Conservation (phyloP, 2,888 invertebrate species). For the Lumbricus terrestris region DNA sequence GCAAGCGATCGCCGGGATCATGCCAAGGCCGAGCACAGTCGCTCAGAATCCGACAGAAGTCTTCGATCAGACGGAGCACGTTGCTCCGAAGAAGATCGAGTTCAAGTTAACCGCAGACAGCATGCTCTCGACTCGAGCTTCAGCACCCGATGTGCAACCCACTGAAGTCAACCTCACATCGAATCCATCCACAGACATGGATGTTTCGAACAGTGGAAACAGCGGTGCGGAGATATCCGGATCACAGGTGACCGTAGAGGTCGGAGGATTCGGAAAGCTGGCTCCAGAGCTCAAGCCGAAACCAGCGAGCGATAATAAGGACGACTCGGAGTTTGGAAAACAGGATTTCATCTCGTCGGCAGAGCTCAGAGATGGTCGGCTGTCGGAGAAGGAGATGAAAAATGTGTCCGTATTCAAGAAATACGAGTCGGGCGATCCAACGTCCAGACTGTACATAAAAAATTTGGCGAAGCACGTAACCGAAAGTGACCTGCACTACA, state of each 20-base stretch:
- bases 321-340: conserved; percentile 45
- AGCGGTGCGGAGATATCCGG: neutral
- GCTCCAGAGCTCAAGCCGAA: conserved; percentile 42
- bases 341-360: conserved; percentile 65
- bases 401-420: conserved; percentile 77
- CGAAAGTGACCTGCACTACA: conserved; percentile 68
- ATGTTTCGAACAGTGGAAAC: neutral
- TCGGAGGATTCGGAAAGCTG: conserved; percentile 54
- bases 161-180: neutral
- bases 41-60: conserved; percentile 34
- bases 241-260: neutral
- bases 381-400: conserved; percentile 67
- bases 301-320: conserved; percentile 40
- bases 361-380: conserved; percentile 70
- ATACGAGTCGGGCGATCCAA: conserved; percentile 78
- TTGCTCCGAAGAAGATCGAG: conserved; percentile 61
- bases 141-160: neutral
- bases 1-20: conserved; percentile 17
- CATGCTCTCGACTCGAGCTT: neutral
- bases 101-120: conserved; percentile 40
- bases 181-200: neutral
- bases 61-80: conserved; percentile 55
- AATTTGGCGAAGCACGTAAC: conserved; percentile 80
- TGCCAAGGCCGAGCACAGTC: conserved; percentile 14
- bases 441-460: conserved; percentile 85